Conservation (phyloP, 2,113 vertebrate species). For the Alethe castanea region DNA sequence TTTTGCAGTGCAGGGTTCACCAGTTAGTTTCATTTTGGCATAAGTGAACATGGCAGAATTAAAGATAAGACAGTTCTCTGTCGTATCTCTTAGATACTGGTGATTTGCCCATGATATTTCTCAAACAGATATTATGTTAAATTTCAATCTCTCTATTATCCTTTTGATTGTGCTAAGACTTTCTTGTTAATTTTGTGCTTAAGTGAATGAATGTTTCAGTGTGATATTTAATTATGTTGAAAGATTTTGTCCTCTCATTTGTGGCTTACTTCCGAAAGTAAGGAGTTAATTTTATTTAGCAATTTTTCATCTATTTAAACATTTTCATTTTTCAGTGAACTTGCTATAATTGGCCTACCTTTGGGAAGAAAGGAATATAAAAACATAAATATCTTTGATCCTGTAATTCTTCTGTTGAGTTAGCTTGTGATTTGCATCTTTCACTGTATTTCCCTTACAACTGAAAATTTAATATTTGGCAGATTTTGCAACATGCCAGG, state of each 20-base stretch:
- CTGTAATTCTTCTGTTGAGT: not conserved
- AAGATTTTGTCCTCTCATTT: not conserved
- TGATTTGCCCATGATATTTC: not conserved
- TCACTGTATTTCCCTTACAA: not conserved
- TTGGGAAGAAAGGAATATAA: not conserved
- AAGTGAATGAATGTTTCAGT: not conserved
- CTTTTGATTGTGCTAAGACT: not conserved
- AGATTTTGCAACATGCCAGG: not conserved
- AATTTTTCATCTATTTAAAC: not conserved
- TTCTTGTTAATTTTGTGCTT: not conserved
- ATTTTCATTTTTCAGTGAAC: not conserved
- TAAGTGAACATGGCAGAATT: not conserved
- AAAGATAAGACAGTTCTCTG: not conserved
- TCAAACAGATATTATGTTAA: not conserved
- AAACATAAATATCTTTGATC: not conserved
- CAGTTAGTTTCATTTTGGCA: not conserved
- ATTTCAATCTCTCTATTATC: not conserved
- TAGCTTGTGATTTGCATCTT: not conserved
- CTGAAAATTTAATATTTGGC: not conserved
- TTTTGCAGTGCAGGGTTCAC: not conserved
- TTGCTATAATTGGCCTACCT: not conserved
- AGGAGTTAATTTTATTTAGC: not conserved
- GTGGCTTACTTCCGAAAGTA: not conserved
- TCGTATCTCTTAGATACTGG: not conserved
- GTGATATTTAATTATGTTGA: not conserved